These are phyloP conservation scores for Elachura formosa DNA, from an alignment of 2,113 vertebrate genomes.

Conservation along the genomic window DNA sequence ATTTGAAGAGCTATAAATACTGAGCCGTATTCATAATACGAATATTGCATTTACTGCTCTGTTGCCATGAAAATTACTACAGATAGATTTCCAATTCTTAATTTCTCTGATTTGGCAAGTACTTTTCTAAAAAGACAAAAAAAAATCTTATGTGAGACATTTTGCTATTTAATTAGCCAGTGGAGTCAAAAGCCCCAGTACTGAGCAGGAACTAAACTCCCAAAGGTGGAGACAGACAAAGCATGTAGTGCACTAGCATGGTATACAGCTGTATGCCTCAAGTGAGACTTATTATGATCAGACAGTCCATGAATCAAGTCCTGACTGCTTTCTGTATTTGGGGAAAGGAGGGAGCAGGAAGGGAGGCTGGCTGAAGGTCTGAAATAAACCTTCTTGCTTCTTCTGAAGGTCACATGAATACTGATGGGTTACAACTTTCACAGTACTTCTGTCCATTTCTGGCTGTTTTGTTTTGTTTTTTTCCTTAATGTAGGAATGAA, in stretches of 20 bases:
- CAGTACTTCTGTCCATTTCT: background rate
- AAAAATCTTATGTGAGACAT: background rate
- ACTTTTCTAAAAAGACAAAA: background rate
- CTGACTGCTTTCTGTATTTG: background rate
- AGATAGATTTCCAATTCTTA: background rate
- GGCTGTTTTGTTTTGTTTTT: rapidly evolving
- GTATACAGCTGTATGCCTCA: background rate
- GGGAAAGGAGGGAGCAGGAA: background rate
- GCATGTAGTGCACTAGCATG: background rate
- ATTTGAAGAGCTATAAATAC: slow-evolving; percentile 40
- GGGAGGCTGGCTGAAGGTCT: background rate
- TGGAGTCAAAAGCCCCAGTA: background rate
- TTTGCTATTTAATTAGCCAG: background rate
- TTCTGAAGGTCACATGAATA: background rate
- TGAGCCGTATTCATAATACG: background rate
- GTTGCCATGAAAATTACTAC: slow-evolving; percentile 16
- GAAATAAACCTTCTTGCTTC: background rate
- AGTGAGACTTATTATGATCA: background rate
- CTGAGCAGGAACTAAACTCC: background rate
- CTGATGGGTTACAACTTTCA: background rate
- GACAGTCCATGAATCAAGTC: background rate
- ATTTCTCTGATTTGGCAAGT: slow-evolving; percentile 3
- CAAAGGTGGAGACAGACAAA: background rate
- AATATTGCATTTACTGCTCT: slow-evolving; percentile 15
- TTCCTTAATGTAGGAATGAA: background rate